Evolutionary conservation across 2,888 invertebrate genomes (phyloP), one percentile per base, ranked within the genome.

Genomic region (Callyntrura guangdongensis): DNA sequence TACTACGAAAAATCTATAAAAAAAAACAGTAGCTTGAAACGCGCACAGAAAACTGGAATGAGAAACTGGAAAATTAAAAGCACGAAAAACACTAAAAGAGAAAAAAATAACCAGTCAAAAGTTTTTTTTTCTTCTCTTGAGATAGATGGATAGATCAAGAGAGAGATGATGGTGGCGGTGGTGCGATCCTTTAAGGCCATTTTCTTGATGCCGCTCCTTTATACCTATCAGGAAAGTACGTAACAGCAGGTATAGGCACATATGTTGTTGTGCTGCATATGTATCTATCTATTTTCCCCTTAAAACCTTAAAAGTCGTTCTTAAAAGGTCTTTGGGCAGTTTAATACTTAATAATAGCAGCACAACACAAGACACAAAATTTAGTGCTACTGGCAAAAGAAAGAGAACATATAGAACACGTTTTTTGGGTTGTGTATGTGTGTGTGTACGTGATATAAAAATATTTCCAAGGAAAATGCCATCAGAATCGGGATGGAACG

Each of bases 31-130:
- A 9, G 85, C 85, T 77, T 89, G 69, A 79, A 86, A 81, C 79
- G 85, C 69, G 89, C 86, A 86, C 90, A 59, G 82, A 86, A 86
- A 90, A 90, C 90, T 90, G 90, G 90, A 90, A 90, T 90, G 67
- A 72, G 67, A 90, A 90, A 90, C 82, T 90, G 90, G 90, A 90
- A 90, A 90, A 90, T 90, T 90, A 90, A 90, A 90, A 83, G 61
- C 90, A 90, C 90, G 59, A 90, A 83, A 85, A 84, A 14, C 36
- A 36, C 36, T 36, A 36, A 36, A 36, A 6, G 22, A 61, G 47
- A 83, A 22, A 53, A n/a, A 36, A 36, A 36, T 36, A 36, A 84
- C 49, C 49, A 49, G 67, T 84, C 17, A 36, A 36, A 36, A 36
- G 36, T 36, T 36, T n/a, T n/a, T n/a, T n/a, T n/a, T n/a, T n/a